A percentile compares a stretch with the other conserved stretches of the same genome.
phyloP scores from a whole-genome alignment of 2,888 invertebrate genomes.

The Psococerastis gibbosa region DNA sequence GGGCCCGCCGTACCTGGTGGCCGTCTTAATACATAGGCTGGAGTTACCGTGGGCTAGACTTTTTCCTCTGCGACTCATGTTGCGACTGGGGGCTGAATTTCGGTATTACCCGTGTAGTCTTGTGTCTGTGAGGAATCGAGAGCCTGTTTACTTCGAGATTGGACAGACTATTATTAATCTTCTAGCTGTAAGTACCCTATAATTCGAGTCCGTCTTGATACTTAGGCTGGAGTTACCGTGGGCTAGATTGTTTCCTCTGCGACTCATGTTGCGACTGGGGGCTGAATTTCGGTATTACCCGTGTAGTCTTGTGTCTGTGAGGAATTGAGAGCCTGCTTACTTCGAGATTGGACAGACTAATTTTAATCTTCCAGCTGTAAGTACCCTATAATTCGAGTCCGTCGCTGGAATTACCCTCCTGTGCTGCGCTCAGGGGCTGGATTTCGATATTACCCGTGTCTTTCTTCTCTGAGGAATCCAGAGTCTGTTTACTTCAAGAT shows the following conservation, averaged over 20 bases:
- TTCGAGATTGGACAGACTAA: slow-evolving; percentile 76
- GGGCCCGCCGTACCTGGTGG: slow-evolving; percentile 53
- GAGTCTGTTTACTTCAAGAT: slow-evolving; percentile 69
- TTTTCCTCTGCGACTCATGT: slow-evolving; percentile 49
- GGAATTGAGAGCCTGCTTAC: slow-evolving; percentile 58
- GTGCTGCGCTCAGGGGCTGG: slow-evolving; percentile 64
- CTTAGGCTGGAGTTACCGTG: slow-evolving; percentile 64
- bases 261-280: slow-evolving; percentile 57
- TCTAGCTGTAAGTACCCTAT: slow-evolving; percentile 39
- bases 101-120: slow-evolving; percentile 72
- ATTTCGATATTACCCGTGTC: slow-evolving; percentile 67
- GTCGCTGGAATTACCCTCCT: slow-evolving; percentile 60
- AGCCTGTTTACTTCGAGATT: slow-evolving; percentile 65
- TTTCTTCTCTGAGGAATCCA: slow-evolving; percentile 55
- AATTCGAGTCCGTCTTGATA: slow-evolving; percentile 55
- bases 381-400: too few relatives aligned
- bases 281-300: slow-evolving; percentile 77
- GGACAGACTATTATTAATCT: slow-evolving; percentile 78
- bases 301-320: slow-evolving; percentile 57
- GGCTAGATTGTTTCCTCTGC: slow-evolving; percentile 59
- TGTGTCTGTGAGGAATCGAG: slow-evolving; percentile 53
- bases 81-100: slow-evolving; percentile 66
- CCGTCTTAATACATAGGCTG: slow-evolving; percentile 59
- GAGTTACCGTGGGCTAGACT: slow-evolving; percentile 70
- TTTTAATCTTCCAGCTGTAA: slow-evolving; percentile 58